phyloP scores from a whole-genome alignment of 2,888 invertebrate species.

The Plagodis pulveraria region DNA sequence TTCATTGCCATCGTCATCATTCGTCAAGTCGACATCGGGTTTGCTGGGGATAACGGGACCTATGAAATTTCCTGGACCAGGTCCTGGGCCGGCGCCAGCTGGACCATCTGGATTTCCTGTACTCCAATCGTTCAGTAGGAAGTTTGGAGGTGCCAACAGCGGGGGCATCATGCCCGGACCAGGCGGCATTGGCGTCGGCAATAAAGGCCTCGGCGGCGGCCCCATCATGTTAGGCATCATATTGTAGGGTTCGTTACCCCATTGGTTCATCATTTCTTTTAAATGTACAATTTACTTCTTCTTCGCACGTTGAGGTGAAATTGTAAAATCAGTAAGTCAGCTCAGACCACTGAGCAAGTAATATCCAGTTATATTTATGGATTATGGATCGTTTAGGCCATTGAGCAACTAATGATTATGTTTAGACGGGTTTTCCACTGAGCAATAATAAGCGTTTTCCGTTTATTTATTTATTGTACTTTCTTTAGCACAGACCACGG shows the following conservation, averaged over 20 bases:
- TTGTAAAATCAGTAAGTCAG: too few relatives aligned
- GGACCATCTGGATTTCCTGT: background rate
- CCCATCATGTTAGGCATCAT: slow-evolving; percentile 43
- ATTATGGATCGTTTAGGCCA: too few relatives aligned
- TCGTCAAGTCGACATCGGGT: slow-evolving; percentile 13
- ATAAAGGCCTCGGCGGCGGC: slow-evolving; percentile 3
- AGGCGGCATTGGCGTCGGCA: slow-evolving; percentile 17
- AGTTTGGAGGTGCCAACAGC: slow-evolving; percentile 10
- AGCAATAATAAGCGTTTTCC: too few relatives aligned
- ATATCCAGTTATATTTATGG: too few relatives aligned
- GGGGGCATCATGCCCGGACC: slow-evolving; percentile 8
- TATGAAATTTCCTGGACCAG: slow-evolving; percentile 3
- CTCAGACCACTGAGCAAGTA: too few relatives aligned
- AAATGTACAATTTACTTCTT: too few relatives aligned
- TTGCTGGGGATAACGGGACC: slow-evolving; percentile 14
- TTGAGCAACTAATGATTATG: too few relatives aligned
- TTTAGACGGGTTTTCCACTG: too few relatives aligned
- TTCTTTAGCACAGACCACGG: too few relatives aligned
- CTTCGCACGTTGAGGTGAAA: too few relatives aligned
- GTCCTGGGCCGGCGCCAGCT: background rate
- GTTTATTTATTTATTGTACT: too few relatives aligned
- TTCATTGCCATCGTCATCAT: slow-evolving; percentile 8
- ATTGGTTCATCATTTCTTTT: slow-evolving; percentile 14
- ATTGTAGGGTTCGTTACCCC: slow-evolving; percentile 41
- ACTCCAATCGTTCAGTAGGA: slow-evolving; percentile 9